A percentile compares a stretch with the other conserved stretches of the same genome.
Evolutionary conservation across 2,797 vertebrate genomes (phyloP).

Genomic region (Notoglanidium macrostoma): DNA sequence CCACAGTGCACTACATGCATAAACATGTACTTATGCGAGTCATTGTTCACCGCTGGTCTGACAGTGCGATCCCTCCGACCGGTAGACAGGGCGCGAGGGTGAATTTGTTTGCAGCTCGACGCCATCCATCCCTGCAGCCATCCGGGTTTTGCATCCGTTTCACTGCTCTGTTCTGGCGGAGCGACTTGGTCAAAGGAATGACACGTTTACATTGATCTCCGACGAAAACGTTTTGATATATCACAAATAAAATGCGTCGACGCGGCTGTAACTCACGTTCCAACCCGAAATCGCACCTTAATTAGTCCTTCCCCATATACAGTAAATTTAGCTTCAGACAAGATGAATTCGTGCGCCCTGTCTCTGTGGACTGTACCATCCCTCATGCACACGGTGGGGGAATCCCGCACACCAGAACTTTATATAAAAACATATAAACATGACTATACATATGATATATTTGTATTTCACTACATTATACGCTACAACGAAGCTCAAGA

Average conservation of each 20-base stretch:
- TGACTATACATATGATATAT: not conserved
- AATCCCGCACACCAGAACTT: too few species aligned
- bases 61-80: not conserved
- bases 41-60: too few species aligned
- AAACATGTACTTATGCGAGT: too few species aligned
- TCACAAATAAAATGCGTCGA: too few species aligned
- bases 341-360: not conserved
- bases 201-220: not conserved
- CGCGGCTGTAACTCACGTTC: not conserved
- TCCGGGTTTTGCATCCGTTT: constrained; percentile 14
- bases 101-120: not conserved
- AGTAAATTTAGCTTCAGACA: not conserved
- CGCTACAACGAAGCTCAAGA: not conserved
- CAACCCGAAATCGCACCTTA: not conserved
- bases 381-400: not conserved
- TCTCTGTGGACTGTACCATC: not conserved
- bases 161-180: not conserved
- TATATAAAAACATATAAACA: too few species aligned
- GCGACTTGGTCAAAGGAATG: not conserved
- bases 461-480: fast-evolving
- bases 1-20: not conserved
- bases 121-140: not conserved
- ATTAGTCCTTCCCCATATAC: not conserved
- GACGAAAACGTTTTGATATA: not conserved
- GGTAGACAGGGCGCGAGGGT: not conserved